Evolutionary conservation across 2,113 vertebrate genomes (phyloP).

Genomic region (Boulengeromyrus knoepffleri): DNA sequence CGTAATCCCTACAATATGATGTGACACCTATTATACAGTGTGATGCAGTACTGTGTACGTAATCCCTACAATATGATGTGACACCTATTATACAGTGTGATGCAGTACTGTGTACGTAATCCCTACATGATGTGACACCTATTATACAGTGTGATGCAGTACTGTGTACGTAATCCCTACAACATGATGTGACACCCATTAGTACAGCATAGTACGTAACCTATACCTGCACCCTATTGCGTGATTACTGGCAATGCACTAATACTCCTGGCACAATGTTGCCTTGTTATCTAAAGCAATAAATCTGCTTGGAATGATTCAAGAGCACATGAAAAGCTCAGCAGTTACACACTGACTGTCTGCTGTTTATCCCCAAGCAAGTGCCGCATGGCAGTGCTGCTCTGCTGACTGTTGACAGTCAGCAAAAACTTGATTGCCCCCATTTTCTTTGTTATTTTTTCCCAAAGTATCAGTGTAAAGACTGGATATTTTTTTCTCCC

Average conservation of each 20-base stretch:
- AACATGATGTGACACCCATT: not conserved
- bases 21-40: not conserved
- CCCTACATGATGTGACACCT: not conserved
- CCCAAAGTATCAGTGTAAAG: not conserved
- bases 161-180: not conserved
- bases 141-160: not conserved
- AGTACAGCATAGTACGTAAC: not conserved
- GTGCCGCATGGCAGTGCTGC: too few species aligned
- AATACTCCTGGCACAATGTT: too few species aligned
- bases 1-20: not conserved
- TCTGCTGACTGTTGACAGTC: too few species aligned
- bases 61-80: not conserved
- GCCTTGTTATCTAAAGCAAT: not conserved
- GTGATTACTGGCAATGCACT: too few species aligned
- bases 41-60: not conserved
- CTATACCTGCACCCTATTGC: too few species aligned
- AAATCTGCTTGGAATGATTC: too few species aligned
- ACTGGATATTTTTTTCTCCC: not conserved
- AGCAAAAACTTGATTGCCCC: too few species aligned
- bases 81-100: not conserved
- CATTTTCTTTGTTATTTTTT: not conserved
- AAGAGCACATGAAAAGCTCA: too few species aligned
- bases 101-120: not conserved
- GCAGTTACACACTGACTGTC: too few species aligned
- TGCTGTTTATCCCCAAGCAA: not conserved